These are phyloP conservation scores for Nemopilema nomurai DNA, from an alignment of 30 jellyfish, hydroid and myxozoan genomes.

Conservation along the genomic window DNA sequence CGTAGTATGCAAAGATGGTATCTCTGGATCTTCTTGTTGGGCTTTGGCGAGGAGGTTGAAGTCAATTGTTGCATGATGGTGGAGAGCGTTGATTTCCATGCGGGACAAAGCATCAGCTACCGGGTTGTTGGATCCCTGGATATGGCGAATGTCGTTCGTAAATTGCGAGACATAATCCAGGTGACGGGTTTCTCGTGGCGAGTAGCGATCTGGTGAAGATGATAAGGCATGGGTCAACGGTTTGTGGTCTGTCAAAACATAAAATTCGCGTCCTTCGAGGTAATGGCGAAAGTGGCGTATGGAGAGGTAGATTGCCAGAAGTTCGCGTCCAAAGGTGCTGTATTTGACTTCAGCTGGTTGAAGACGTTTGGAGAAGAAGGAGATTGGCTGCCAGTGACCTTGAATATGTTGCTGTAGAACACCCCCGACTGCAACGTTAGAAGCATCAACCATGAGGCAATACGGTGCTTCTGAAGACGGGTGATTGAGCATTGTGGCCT, in stretches of 20 bases:
- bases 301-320: conserved; percentile 38
- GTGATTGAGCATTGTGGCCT: conserved; percentile 30
- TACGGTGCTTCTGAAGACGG: conserved; percentile 42
- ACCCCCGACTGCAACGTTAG: conserved; percentile 52
- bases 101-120: conserved; percentile 68
- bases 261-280: conserved; percentile 37
- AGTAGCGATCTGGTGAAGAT: conserved; percentile 33
- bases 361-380: conserved; percentile 29
- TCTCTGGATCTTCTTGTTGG: conserved; percentile 25
- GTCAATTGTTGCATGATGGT: not conserved
- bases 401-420: conserved; percentile 36
- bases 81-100: conserved; percentile 20
- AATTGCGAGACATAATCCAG: conserved; percentile 49
- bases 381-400: conserved; percentile 40
- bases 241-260: conserved; percentile 32
- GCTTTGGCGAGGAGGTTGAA: conserved; percentile 27
- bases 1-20: not conserved
- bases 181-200: conserved; percentile 53
- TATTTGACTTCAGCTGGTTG: conserved; percentile 38
- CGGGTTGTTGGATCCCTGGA: conserved; percentile 25
- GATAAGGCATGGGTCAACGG: conserved; percentile 39
- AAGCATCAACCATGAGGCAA: conserved; percentile 43
- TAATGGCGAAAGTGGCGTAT: conserved; percentile 36
- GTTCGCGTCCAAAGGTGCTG: conserved; percentile 51
- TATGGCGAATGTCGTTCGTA: conserved; percentile 44